Base-by-base conservation (phyloP, 2,888 invertebrate genomes). In the Acanthoscelides obtectus region DNA sequence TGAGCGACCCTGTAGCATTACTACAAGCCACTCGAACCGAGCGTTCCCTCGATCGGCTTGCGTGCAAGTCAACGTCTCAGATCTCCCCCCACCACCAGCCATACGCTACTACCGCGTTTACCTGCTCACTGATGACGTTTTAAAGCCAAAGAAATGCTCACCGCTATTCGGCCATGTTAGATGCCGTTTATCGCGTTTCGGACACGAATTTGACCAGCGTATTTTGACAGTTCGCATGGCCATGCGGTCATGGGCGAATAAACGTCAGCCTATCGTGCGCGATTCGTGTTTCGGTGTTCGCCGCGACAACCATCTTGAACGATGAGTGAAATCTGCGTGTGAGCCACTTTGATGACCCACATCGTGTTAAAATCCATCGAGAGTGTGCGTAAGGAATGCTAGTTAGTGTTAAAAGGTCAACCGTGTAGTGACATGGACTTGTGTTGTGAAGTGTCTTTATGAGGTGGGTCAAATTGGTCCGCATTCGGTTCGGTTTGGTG, bases 291-390 rank as follows among this genome's bases (percentile, higher is more conserved):
- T 45, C 17, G 45, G 45, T 45, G 45, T 1, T 12, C 17, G 1
- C 1, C 12, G 45, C 17, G 45, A 45, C 45, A 45, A 45, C 8
- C 12, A 45, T 45, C 45, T 45, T 45, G 45, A 45, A 6, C 1
- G 45, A 4, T 69, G 69, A 76, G 77, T 77, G 77, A 77, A 76
- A 77, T 76, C 74, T 45, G 45, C 72, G 73, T 74, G 76, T 80
- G 81, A 76, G 80, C 81, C 77, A 82, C 81, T 82, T 82, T 73
- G 68, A 72, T 81, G 85, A 84, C 84, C 85, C 80, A 85, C 81
- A 84, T 85, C 76, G 79, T 81, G 77, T 83, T 80, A 82, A 83
- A 83, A 80, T 78, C 79, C 81, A 76, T 76, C 78, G 75, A 78
- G 75, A 77, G 74, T 78, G 77, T 77, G 75, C 12, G 45, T 45